These are phyloP conservation scores for Noctilio leporinus DNA, from an alignment of 2,113 vertebrate genomes.

Conservation along the genomic window DNA sequence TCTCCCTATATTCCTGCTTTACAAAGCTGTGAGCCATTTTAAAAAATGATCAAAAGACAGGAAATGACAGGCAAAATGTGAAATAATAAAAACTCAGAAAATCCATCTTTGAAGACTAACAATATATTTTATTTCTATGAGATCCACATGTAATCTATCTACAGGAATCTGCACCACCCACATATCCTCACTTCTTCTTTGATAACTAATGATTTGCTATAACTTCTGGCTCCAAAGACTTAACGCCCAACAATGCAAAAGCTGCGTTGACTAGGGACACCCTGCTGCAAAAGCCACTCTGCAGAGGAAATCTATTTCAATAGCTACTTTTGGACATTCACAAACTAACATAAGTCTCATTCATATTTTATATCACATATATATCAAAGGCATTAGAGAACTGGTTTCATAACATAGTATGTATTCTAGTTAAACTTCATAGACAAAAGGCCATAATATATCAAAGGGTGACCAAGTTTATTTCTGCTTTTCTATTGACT, in stretches of 20 bases:
- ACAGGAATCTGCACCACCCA: not conserved
- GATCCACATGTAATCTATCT: not conserved
- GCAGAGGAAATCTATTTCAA: not conserved
- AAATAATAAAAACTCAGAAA: constrained; percentile 27
- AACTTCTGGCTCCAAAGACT: constrained; percentile 11
- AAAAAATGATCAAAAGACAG: constrained; percentile 47
- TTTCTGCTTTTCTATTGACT: not conserved
- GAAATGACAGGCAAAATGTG: constrained; percentile 27
- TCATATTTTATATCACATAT: not conserved
- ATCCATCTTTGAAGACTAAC: constrained; percentile 34
- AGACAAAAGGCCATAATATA: not conserved
- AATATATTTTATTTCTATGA: constrained; percentile 30
- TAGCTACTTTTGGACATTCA: not conserved
- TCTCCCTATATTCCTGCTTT: not conserved
- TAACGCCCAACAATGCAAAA: not conserved
- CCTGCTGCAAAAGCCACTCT: not conserved
- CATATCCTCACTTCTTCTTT: constrained; percentile 4
- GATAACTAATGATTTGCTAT: not conserved
- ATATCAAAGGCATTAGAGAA: not conserved
- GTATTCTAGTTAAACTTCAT: constrained; percentile 8
- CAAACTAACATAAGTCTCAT: not conserved
- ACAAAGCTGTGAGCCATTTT: constrained; percentile 28
- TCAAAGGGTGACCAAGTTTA: not conserved
- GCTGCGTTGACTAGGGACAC: not conserved
- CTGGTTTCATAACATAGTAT: not conserved